These are phyloP conservation scores for Coracias cyanogaster DNA, from an alignment of 2,797 vertebrate genomes.

Conservation along the genomic window DNA sequence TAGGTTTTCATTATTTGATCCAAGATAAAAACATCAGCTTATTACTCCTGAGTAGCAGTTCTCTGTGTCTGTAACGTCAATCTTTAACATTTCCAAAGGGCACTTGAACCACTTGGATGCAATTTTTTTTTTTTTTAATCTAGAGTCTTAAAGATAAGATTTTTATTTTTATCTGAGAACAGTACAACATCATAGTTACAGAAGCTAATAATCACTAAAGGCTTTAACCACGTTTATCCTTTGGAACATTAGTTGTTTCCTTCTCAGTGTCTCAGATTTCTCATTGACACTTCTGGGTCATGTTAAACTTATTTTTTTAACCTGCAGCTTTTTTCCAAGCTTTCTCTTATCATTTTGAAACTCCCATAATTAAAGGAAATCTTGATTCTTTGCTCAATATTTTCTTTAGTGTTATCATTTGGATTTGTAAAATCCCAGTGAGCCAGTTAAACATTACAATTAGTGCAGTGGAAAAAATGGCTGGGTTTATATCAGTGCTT, in stretches of 20 bases:
- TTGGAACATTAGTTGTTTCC: slow-evolving; percentile 11
- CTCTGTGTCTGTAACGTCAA: neutral
- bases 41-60: slow-evolving; percentile 14
- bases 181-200: neutral
- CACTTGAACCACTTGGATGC: slow-evolving; percentile 4
- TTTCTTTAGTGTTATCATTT: neutral
- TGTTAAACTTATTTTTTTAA: neutral
- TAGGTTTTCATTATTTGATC: slow-evolving; percentile 54
- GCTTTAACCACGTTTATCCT: neutral
- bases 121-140: slow-evolving; percentile 28
- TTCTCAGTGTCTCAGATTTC: slow-evolving; percentile 16
- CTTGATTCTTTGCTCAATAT: neutral
- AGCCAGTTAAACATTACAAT: neutral
- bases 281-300: slow-evolving; percentile 22
- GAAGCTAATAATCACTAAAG: slow-evolving; percentile 11
- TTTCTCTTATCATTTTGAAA: slow-evolving; percentile 1
- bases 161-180: slow-evolving; percentile 42
- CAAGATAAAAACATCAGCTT: slow-evolving; percentile 32
- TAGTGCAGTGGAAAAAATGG: neutral
- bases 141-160: slow-evolving; percentile 17
- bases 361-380: neutral
- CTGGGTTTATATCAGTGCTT: neutral
- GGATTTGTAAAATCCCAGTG: neutral
- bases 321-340: neutral
- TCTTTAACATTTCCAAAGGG: slow-evolving; percentile 55